Evolutionary conservation across 2,888 invertebrate genomes (phyloP), one percentile per base, ranked within the genome.

Genomic region (Tetranychus piercei): DNA sequence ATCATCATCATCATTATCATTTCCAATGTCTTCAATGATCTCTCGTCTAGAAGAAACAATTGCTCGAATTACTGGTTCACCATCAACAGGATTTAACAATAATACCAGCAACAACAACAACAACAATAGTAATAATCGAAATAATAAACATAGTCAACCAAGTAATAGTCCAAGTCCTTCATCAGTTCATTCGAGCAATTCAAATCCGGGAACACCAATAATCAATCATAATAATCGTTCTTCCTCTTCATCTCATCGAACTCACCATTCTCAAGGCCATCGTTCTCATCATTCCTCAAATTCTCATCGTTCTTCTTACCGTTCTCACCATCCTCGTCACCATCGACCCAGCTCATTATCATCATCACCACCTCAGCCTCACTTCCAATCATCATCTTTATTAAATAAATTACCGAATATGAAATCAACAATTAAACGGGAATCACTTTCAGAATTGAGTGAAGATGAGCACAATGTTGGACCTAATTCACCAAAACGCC

Each of bases 301-400:
- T 15, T 15, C 55, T 55, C 55, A 55, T 55, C 55, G 55, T 15
- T 55, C 55, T 55, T 9, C 9, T 55, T 73, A 66, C 22, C 67
- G 8, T 45, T 67, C 64, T 74, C 74, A 74, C 44, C 64, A 23
- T 44, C 23, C 55, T 71, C 74, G 45, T 45, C 74, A 70, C 55
- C 55, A 72, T 74, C 44, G 44, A 45, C 75, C 65, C 18, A 67
- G 44, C 66, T 70, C 70, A 20, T 73, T 65, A 69, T 74, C 45
- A 67, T 73, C 55, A 76, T 75, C 74, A 74, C 74, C 43, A 72
- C 76, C 11, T 73, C 75, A 20, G 66, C 64, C 22, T 71, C 76
- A 66, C 73, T 71, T 69, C 73, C 55, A 55, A 55, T 7, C 15
- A 55, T 55, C 15, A 55, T 55, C 55, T 55, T 55, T 55, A 55